Percentiles rank a stretch among this genome's conserved stretches.
phyloP scores from a whole-genome alignment of 2,888 invertebrate genomes.

The Timandra comae region DNA sequence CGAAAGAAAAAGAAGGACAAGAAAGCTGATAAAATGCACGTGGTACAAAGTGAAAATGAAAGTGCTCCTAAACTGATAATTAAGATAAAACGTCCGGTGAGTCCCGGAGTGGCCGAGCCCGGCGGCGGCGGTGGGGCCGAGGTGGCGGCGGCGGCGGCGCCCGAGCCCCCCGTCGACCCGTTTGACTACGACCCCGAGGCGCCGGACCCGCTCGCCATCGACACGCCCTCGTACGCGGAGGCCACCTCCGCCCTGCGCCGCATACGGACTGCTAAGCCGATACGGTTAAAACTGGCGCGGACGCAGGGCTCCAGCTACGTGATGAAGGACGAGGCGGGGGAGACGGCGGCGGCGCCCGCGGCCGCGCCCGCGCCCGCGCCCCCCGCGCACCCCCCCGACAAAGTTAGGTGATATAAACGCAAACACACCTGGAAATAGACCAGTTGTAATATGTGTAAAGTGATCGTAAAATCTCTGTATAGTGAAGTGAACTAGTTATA shows the following conservation, averaged over 20 bases:
- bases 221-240: slow-evolving; percentile 58
- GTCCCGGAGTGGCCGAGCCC: slow-evolving; percentile 35
- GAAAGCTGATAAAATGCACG: slow-evolving; percentile 72
- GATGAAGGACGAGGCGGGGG: slow-evolving; percentile 63
- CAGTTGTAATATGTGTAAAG: slow-evolving; percentile 7
- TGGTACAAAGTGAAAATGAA: slow-evolving; percentile 69
- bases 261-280: slow-evolving; percentile 82
- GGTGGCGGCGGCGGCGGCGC: slow-evolving; percentile 45
- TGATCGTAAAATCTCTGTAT: slow-evolving; percentile 40
- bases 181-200: slow-evolving; percentile 67
- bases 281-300: slow-evolving; percentile 89
- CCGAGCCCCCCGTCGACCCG: slow-evolving; percentile 53
- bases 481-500: slow-evolving; percentile 35
- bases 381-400: slow-evolving; percentile 42
- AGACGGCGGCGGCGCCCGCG: slow-evolving; percentile 22
- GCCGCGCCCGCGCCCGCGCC: slow-evolving; percentile 16
- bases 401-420: slow-evolving; percentile 88
- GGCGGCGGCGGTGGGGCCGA: slow-evolving; percentile 27
- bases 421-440: slow-evolving; percentile 19
- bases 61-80: slow-evolving; percentile 86
- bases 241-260: slow-evolving; percentile 67
- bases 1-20: slow-evolving; percentile 74
- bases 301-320: slow-evolving; percentile 85
- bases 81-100: slow-evolving; percentile 79
- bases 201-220: slow-evolving; percentile 64